Conservation (phyloP, 2,888 invertebrate genomes). For the Epinotia nisella region DNA sequence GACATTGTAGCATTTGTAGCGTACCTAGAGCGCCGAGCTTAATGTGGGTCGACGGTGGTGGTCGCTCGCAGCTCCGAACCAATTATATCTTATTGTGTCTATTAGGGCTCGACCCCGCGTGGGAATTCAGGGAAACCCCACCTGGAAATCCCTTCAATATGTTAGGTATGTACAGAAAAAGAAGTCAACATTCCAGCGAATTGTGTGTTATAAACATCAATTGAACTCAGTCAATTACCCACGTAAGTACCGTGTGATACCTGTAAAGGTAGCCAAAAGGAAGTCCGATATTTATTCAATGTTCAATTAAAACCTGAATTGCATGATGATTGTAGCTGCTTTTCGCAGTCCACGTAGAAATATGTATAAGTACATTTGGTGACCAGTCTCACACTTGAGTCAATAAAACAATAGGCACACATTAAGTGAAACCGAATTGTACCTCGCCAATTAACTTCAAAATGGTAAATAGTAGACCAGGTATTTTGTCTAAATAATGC, state of each 20-base stretch:
- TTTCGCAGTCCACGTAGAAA: constrained; percentile 15
- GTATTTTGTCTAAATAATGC: neutral
- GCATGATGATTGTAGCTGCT: constrained; percentile 3
- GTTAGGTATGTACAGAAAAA: neutral
- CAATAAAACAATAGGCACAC: constrained; percentile 21
- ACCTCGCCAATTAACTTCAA: constrained; percentile 12
- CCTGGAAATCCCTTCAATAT: constrained; percentile 9
- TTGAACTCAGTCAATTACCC: neutral
- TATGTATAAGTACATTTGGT: constrained; percentile 27
- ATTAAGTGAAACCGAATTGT: neutral
- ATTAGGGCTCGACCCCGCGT: constrained; percentile 51
- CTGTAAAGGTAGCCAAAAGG: neutral
- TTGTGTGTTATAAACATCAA: neutral
- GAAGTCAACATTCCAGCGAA: neutral
- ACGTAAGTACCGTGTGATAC: neutral
- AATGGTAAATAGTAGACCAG: neutral
- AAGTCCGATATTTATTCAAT: neutral
- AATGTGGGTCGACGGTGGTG: constrained; percentile 43
- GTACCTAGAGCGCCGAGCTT: constrained; percentile 23
- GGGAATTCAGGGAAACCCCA: constrained; percentile 51
- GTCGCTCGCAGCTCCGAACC: constrained; percentile 46
- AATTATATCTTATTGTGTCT: constrained; percentile 57
- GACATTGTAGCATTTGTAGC: no score
- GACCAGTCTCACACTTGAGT: constrained; percentile 36
- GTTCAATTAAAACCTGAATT: constrained; percentile 13